These are phyloP conservation scores for Tuberolachnus salignus DNA, from an alignment of 2,888 invertebrate genomes.

Conservation along the genomic window DNA sequence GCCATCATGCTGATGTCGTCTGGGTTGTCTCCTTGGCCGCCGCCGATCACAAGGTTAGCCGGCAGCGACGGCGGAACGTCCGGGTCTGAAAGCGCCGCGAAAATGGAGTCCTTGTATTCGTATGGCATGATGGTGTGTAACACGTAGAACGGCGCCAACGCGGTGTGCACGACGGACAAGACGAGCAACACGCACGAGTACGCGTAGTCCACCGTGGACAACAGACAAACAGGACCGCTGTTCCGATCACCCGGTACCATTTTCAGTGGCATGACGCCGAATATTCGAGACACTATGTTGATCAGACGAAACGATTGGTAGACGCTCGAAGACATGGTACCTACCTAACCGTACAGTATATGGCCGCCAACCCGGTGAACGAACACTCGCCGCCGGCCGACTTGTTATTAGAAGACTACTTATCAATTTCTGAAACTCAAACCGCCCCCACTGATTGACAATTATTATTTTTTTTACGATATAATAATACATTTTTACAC, in stretches of 20 bases:
- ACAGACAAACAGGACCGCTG: slow-evolving; percentile 4
- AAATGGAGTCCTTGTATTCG: slow-evolving; percentile 27
- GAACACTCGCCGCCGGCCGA: no score
- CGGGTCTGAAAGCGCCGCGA: neutral
- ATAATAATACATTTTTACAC: neutral
- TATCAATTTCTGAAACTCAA: no score
- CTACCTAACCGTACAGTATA: neutral
- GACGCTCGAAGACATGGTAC: slow-evolving; percentile 31
- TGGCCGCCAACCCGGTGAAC: no score
- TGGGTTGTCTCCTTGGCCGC: neutral
- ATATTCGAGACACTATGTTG: slow-evolving; percentile 53
- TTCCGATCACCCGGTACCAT: slow-evolving; percentile 14
- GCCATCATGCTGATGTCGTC: slow-evolving; percentile 55
- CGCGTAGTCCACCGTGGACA: slow-evolving; percentile 16
- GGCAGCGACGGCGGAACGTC: no score
- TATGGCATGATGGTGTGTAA: slow-evolving; percentile 56
- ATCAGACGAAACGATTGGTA: slow-evolving; percentile 52
- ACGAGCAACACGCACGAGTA: slow-evolving; percentile 44
- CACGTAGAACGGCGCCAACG: slow-evolving; percentile 57
- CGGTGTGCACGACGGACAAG: slow-evolving; percentile 48
- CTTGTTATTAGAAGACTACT: no score
- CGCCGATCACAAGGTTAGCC: neutral
- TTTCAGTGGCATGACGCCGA: slow-evolving; percentile 58
- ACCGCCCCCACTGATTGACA: no score
- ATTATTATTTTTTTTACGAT: neutral